These are phyloP conservation scores for Tursiops truncatus DNA, from an alignment of 2,113 vertebrate genomes.

Conservation along the genomic window DNA sequence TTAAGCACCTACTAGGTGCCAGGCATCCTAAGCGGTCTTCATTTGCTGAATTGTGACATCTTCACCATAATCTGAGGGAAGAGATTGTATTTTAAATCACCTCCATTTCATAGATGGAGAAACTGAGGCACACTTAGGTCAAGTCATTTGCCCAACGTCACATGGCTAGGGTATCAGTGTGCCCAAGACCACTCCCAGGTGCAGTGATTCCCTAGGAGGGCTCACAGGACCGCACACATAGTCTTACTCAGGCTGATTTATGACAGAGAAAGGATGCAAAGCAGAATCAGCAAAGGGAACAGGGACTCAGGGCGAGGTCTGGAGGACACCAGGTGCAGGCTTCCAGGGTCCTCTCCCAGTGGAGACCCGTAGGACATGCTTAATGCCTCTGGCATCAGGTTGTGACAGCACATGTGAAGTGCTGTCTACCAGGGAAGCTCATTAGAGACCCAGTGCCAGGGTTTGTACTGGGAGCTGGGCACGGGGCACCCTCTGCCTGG, in stretches of 20 bases:
- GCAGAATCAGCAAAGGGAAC: accelerated
- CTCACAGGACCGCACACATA: accelerated
- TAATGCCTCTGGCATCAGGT: accelerated
- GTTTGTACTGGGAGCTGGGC: neutral
- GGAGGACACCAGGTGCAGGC: neutral
- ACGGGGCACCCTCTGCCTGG: neutral
- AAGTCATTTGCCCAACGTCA: neutral
- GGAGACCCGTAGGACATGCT: accelerated
- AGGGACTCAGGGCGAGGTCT: accelerated
- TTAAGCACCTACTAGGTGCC: neutral
- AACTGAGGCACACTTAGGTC: neutral
- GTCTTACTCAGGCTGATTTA: no score
- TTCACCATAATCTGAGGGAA: neutral
- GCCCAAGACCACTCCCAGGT: neutral
- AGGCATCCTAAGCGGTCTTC: neutral
- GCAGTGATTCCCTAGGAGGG: neutral
- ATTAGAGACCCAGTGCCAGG: neutral
- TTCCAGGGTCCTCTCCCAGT: neutral
- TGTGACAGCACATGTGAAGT: accelerated
- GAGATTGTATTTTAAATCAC: neutral
- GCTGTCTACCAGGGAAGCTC: neutral
- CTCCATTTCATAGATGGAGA: neutral
- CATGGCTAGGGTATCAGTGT: neutral
- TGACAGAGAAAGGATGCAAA: neutral
- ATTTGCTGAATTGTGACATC: accelerated